Base-by-base conservation (phyloP, 2,888 invertebrate genomes). In the Geotrupes spiniger region DNA sequence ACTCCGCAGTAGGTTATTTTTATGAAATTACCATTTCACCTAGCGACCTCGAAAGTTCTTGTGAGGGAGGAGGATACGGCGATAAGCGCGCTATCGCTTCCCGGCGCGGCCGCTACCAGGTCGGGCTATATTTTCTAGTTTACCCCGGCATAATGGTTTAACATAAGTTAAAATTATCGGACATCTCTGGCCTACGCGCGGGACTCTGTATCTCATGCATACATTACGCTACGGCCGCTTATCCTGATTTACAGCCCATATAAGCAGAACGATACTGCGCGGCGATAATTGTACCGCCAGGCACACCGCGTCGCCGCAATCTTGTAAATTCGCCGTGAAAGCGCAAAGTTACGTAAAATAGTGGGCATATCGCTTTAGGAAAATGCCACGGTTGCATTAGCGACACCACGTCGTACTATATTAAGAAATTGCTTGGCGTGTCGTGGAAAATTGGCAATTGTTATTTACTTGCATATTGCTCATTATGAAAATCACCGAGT, bases 151-250 rank as follows among this genome's bases (percentile, higher is more conserved):
- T 63, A 66, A 64, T 64, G 63, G 60, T 56, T 64, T 63, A 58
- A 64, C 66, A 65, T 66, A 66, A 66, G 63, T 66, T 66, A 65
- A 66, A 66, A 64, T 66, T 65, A 66, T 66, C 66, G 63, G 65
- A 64, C 66, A 64, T 66, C 64, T 66, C 59, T 49, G 57, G 61
- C 65, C 63, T 63, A 61, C 65, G 59, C 59, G 52, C 54, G 54
- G 57, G 49, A 49, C 58, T 46, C 45, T 52, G 54, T 63, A 62
- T 64, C 62, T 60, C 63, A 57, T 62, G 62, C 62, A 63, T 63
- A 60, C 58, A 62, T 63, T 62, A 59, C 51, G 52, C 52, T 49
- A 52, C 44, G 42, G 33, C 57, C 58, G 57, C 59, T 63, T 64
- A 64, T 63, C 63, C 64, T 64, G 64, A 65, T 65, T 65, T 65